Percentiles rank a stretch among this genome's conserved stretches.
Conservation (phyloP, 1,140 invertebrate species). For the Ylistrum balloti region DNA sequence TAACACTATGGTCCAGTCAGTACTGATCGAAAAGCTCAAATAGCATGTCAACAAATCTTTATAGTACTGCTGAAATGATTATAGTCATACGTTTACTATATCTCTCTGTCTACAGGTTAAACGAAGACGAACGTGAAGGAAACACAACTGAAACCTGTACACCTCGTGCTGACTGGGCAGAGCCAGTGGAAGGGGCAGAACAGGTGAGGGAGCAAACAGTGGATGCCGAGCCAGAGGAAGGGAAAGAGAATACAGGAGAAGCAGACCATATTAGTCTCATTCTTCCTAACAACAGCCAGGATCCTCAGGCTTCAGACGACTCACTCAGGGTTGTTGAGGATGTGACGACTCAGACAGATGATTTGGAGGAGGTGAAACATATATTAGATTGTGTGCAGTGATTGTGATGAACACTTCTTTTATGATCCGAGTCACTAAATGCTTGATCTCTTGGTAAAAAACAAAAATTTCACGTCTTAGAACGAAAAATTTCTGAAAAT, state of each 20-base stretch:
- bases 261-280: neutral
- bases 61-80: too few species aligned
- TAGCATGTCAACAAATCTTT: too few species aligned
- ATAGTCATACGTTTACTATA: too few species aligned
- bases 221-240: neutral
- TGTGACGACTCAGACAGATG: conserved; percentile 9
- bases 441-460: too few species aligned
- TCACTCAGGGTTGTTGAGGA: neutral
- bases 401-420: too few species aligned
- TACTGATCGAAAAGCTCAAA: too few species aligned
- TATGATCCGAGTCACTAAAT: too few species aligned
- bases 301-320: neutral
- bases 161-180: neutral
- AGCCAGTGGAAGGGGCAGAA: neutral
- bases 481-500: too few species aligned
- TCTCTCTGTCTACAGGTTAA: neutral
- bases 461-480: too few species aligned
- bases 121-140: neutral
- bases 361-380: neutral
- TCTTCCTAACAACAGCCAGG: conserved; percentile 7
- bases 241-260: neutral
- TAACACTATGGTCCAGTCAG: too few species aligned
- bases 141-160: neutral
- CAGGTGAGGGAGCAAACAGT: neutral
- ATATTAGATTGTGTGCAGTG: too few species aligned